Conservation (phyloP, 2,797 vertebrate species). For the Iguana delicatissima region DNA sequence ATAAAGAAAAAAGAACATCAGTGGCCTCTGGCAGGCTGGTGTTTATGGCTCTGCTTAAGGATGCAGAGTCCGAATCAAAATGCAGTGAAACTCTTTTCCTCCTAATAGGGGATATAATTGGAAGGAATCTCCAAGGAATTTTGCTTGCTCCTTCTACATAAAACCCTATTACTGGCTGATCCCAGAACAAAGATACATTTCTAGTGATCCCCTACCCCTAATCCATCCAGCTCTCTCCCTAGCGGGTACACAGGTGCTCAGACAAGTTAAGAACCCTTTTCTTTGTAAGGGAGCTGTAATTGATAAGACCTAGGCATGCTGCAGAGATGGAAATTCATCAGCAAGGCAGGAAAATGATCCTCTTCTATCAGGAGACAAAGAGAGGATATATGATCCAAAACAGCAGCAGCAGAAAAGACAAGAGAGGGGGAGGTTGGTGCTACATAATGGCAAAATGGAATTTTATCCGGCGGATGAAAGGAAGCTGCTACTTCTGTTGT, state of each 20-base stretch:
- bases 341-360: conserved; percentile 37
- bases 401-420: conserved; percentile 27
- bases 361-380: conserved; percentile 49
- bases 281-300: conserved; percentile 67
- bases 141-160: conserved; percentile 57
- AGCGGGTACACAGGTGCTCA: conserved; percentile 70
- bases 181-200: conserved; percentile 66
- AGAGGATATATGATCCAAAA: conserved; percentile 54
- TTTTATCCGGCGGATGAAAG: conserved; percentile 3
- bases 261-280: conserved; percentile 53
- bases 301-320: conserved; percentile 60
- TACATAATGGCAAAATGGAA: neutral
- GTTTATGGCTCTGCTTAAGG: conserved; percentile 48
- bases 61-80: conserved; percentile 64
- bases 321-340: conserved; percentile 43
- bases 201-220: conserved; percentile 66
- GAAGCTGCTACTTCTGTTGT: neutral
- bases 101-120: conserved; percentile 65
- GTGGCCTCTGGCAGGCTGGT: conserved; percentile 48
- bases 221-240: conserved; percentile 62
- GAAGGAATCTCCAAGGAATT: conserved; percentile 66
- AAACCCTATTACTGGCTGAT: conserved; percentile 70
- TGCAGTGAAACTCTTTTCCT: conserved; percentile 58
- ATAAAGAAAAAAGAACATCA: conserved; percentile 41
- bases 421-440: neutral